Percentiles rank a stretch among this genome's conserved stretches.
Conservation (phyloP, 2,888 invertebrate genomes). For the Lepidocyrtinus sp. region DNA sequence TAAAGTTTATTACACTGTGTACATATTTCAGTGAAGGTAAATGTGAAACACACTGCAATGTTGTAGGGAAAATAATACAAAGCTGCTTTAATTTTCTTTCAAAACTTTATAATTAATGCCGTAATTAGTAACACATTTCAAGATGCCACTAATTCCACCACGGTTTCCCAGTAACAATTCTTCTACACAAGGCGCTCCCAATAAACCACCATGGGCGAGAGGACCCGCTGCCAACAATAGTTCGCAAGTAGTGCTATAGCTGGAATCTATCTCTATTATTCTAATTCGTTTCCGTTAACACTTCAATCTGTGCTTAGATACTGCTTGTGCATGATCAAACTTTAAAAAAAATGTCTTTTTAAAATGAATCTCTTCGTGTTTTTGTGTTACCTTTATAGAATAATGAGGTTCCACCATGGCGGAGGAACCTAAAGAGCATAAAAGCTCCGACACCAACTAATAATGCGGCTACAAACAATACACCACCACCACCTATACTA, state of each 20-base stretch:
- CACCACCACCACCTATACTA: neutral
- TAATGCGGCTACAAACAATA: neutral
- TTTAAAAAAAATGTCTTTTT: neutral
- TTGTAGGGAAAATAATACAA: too few species aligned
- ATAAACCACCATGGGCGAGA: slow-evolving; percentile 43
- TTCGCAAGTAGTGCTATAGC: slow-evolving; percentile 35
- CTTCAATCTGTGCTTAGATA: too few species aligned
- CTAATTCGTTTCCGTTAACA: too few species aligned
- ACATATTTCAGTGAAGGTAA: too few species aligned
- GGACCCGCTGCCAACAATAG: slow-evolving; percentile 39
- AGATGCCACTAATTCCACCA: slow-evolving; percentile 47
- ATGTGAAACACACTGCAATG: too few species aligned
- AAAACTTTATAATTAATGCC: too few species aligned
- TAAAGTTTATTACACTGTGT: neutral
- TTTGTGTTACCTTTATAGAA: neutral
- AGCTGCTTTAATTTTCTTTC: too few species aligned
- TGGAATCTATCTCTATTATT: too few species aligned
- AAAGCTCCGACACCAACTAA: neutral
- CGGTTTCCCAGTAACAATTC: slow-evolving; percentile 33
- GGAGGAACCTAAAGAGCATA: slow-evolving; percentile 10
- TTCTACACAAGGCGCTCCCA: slow-evolving; percentile 17
- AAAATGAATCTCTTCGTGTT: neutral
- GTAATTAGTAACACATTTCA: too few species aligned
- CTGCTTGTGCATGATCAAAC: too few species aligned
- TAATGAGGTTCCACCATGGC: slow-evolving; percentile 7